These are phyloP conservation scores for Zaprionus ghesquierei DNA, from an alignment of 1,140 invertebrate species.

Conservation along the genomic window DNA sequence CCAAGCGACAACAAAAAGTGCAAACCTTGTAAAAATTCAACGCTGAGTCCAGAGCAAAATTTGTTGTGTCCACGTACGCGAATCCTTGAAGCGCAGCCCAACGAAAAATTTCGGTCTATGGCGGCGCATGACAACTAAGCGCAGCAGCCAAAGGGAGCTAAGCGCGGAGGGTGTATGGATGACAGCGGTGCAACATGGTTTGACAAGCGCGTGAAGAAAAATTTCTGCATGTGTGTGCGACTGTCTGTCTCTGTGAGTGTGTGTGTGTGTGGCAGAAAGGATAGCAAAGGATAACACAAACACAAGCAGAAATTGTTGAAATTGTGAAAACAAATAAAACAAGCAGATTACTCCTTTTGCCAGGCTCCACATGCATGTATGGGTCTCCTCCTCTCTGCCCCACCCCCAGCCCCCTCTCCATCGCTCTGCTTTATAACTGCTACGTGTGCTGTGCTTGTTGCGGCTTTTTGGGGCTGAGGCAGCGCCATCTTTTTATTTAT, in stretches of 20 bases:
- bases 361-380: not conserved
- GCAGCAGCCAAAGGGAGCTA: constrained; percentile 22
- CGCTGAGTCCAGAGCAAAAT: constrained; percentile 43
- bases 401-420: not conserved
- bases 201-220: constrained; percentile 78
- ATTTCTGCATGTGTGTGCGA: constrained; percentile 70
- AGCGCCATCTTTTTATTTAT: constrained; percentile 80
- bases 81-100: constrained; percentile 35
- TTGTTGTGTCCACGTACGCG: constrained; percentile 72
- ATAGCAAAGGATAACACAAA: not conserved
- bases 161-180: constrained; percentile 60
- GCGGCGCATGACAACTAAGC: constrained; percentile 72
- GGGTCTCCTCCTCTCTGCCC: not conserved
- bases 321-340: constrained; percentile 76
- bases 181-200: constrained; percentile 71
- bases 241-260: not conserved
- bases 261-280: not conserved
- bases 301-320: constrained; percentile 42
- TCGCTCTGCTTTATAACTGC: constrained; percentile 60
- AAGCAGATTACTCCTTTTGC: constrained; percentile 47
- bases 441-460: constrained; percentile 61
- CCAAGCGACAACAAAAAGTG: constrained; percentile 52
- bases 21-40: constrained; percentile 78
- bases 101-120: constrained; percentile 63
- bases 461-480: constrained; percentile 62